Evolutionary conservation across 2,113 vertebrate genomes (phyloP).

Genomic region (Saccopteryx leptura): DNA sequence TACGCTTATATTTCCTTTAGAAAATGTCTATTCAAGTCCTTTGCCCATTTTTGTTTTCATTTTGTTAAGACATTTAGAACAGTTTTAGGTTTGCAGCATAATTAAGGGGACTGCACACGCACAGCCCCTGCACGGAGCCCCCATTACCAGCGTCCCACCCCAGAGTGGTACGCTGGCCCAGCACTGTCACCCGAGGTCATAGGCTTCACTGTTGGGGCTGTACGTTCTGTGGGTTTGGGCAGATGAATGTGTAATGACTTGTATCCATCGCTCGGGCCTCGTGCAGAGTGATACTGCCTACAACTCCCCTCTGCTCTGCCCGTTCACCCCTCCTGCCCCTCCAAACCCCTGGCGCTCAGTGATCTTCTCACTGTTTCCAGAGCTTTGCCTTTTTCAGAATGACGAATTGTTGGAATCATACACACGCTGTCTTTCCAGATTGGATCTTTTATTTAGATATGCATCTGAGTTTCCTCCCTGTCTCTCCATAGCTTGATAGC

Average conservation of each 20-base stretch:
- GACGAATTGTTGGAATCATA: not conserved
- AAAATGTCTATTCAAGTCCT: too few relatives aligned
- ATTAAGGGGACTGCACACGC: not conserved
- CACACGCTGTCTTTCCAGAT: not conserved
- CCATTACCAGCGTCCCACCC: not conserved
- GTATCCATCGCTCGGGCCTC: not conserved
- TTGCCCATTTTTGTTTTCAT: not conserved
- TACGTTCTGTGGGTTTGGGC: not conserved
- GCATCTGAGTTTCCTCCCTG: not conserved
- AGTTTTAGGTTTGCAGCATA: not conserved
- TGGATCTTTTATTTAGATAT: not conserved
- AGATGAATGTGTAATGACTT: not conserved
- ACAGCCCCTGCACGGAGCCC: not conserved
- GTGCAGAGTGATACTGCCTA: not conserved
- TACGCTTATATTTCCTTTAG: too few relatives aligned
- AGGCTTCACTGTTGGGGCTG: not conserved
- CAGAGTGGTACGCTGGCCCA: not conserved
- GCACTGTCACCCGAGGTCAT: not conserved
- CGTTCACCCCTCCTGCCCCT: too few relatives aligned
- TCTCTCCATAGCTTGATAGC: not conserved
- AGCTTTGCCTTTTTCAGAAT: not conserved
- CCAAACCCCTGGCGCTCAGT: not conserved
- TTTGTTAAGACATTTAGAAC: not conserved
- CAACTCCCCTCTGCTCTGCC: not conserved
- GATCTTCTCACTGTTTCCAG: not conserved